phyloP scores from a whole-genome alignment of 2,888 invertebrate species.

The Drosophila pseudotakahashii region DNA sequence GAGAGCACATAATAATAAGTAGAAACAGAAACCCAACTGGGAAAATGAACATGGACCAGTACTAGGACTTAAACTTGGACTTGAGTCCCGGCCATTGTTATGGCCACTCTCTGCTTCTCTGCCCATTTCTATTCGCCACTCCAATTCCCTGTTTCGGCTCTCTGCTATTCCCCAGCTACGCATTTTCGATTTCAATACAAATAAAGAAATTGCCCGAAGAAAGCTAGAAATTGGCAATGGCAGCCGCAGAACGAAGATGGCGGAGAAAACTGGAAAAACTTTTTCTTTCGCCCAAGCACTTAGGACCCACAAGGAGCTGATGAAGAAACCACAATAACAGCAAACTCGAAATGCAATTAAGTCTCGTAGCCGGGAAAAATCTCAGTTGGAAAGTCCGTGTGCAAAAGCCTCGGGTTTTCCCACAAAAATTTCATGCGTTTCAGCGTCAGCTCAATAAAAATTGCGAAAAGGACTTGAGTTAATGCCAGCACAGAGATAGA shows the following conservation, averaged over 20 bases:
- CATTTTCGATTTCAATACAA: slow-evolving; percentile 77
- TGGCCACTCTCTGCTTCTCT: slow-evolving; percentile 12
- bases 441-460: slow-evolving; percentile 69
- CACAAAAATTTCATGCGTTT: slow-evolving; percentile 76
- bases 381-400: slow-evolving; percentile 42
- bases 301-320: slow-evolving; percentile 49
- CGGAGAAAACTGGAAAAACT: slow-evolving; percentile 51
- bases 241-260: slow-evolving; percentile 48
- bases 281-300: slow-evolving; percentile 72
- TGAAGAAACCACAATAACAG: slow-evolving; percentile 18
- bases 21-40: slow-evolving; percentile 46
- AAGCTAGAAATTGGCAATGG: slow-evolving; percentile 74
- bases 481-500: slow-evolving; percentile 50
- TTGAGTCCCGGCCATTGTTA: slow-evolving; percentile 30
- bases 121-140: not conserved
- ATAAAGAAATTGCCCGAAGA: slow-evolving; percentile 50
- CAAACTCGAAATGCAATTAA: slow-evolving; percentile 76
- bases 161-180: slow-evolving; percentile 64
- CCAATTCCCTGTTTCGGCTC: slow-evolving; percentile 5
- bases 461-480: slow-evolving; percentile 73
- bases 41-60: slow-evolving; percentile 41
- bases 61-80: slow-evolving; percentile 29
- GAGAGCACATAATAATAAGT: slow-evolving; percentile 56
- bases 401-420: slow-evolving; percentile 39
- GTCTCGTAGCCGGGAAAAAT: slow-evolving; percentile 55